Evolutionary conservation across 1,140 invertebrate genomes (phyloP), one percentile per base, ranked within the genome.

Genomic region (Bombyx mandarina): DNA sequence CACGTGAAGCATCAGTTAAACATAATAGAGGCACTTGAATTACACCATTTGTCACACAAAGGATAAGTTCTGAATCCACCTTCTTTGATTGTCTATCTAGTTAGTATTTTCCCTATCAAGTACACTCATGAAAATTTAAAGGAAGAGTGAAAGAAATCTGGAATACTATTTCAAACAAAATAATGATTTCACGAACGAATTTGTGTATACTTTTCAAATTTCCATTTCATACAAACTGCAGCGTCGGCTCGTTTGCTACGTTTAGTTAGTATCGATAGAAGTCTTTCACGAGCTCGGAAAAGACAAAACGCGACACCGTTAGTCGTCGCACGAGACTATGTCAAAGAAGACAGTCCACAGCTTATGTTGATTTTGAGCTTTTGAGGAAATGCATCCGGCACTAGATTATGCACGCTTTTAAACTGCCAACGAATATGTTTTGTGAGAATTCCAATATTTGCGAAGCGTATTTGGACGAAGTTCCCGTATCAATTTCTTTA

Each of bases 1-100:
- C 70, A 75, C 66, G 71, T 73, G 64, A 73, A 75, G 69, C 69
- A 71, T 74, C 72, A 69, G 71, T 77, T 76, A 73, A 73, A 67
- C 71, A 79, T 35, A 76, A 78, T 63, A 54, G 3, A 51, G 22
- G 26, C 26, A 35, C 26, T 35, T 35, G 26, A 35, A 35, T 35
- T 35, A 35, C 26, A 35, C 26, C 2, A 35, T 35, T 35, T 35
- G 26, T 35, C 26, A 35, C 26, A 35, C 26, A 35, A 35, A 35
- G 26, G 26, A 35, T 35, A 35, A 35, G 26, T 35, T 35, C 26
- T 35, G 26, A 35, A 35, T 35, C 0, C 26, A 5, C 26, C 0
- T 35, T 35, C 26, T 35, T 35, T 35, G 26, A 35, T 35, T 35
- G 1, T 35, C 26, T 35, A 35, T 35, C 26, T 35, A 35, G 1